Percentiles rank a stretch among this genome's conserved stretches.
phyloP scores from a whole-genome alignment of 2,797 vertebrate species.

The Sebastes glaucus region DNA sequence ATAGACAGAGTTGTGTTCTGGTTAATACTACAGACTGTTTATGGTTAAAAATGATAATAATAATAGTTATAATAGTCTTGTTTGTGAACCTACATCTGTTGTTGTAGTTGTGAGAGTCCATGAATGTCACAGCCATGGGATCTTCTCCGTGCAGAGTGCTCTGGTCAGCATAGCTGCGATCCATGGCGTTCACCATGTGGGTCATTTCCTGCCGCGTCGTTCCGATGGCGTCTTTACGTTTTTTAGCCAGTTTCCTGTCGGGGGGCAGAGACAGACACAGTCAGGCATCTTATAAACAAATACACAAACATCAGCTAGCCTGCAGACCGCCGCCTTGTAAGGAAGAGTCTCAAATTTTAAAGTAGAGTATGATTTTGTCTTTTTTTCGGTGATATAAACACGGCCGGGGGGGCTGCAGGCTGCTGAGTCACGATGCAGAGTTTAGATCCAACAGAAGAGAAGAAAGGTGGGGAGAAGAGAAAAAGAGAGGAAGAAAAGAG shows the following conservation, averaged over 20 bases:
- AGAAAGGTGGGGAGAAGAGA: constrained; percentile 25
- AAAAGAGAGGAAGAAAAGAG: constrained; percentile 40
- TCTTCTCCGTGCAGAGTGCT: constrained; percentile 97
- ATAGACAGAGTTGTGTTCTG: background rate
- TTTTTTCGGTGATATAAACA: background rate
- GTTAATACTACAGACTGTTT: background rate
- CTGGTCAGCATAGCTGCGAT: constrained; percentile 97
- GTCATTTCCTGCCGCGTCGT: constrained; percentile 98
- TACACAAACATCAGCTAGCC: constrained; percentile 28
- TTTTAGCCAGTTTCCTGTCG: constrained; percentile 97
- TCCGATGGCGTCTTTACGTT: constrained; percentile 96
- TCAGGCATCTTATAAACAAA: constrained; percentile 24
- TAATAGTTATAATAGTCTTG: background rate
- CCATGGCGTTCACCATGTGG: constrained; percentile 99
- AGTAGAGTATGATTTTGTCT: background rate
- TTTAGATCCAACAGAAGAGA: constrained; percentile 5
- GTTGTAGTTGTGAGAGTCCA: constrained; percentile 98
- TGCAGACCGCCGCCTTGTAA: constrained; percentile 41
- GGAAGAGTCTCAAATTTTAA: background rate
- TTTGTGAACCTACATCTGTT: constrained; percentile 92
- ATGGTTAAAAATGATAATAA: background rate
- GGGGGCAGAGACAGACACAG: constrained; percentile 39
- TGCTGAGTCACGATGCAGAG: constrained; percentile 44
- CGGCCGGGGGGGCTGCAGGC: constrained; percentile 47
- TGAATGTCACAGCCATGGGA: constrained; percentile 95